Evolutionary conservation across 1,140 invertebrate genomes (phyloP), one percentile per base, ranked within the genome.

Genomic region (Trichonephila clavata): DNA sequence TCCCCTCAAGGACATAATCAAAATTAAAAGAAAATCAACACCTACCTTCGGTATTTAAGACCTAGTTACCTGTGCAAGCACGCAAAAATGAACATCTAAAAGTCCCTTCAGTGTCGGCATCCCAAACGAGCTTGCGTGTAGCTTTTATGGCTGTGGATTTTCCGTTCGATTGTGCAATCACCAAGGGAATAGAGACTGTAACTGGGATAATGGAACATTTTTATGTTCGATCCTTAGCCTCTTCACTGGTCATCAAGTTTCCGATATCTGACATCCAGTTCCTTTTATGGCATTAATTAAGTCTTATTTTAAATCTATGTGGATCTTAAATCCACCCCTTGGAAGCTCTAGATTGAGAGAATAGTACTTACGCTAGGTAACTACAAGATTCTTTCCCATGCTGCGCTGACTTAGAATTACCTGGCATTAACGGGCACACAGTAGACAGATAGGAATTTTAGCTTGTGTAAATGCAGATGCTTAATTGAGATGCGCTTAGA

Each of bases 261-360:
- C 71, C 71, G 71, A 6, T 77, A 77, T 27, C 71, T 77, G 71
- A 77, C 71, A 32, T 77, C 71, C 32, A 21, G 81, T 14, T 43
- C 21, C 81, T 83, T 83, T 83, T 83, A 83, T 57, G 43, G 81
- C 81, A 83, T 83, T 83, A 83, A 83, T 83, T 83, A 83, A 83
- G 81, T 83, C 81, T 50, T 13, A 83, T 57, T 83, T 83, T 83
- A 59, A 83, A 83, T 83, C 81, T 83, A 83, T 50, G 20, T 14
- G 20, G 20, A 16, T 50, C 81, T 83, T 77, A 77, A 77, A 77
- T 77, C 27, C 71, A 39, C 71, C 71, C 16, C 13, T 77, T 18
- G 71, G 32, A 32, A 77, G 32, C 14, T 14, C 43, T 50, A n/a
- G 32, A 39, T 39, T 39, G 32, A 39, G 32, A 39, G 32, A 24